Evolutionary conservation across 2,888 invertebrate genomes (phyloP).

Genomic region (Drosophila stalkeri): DNA sequence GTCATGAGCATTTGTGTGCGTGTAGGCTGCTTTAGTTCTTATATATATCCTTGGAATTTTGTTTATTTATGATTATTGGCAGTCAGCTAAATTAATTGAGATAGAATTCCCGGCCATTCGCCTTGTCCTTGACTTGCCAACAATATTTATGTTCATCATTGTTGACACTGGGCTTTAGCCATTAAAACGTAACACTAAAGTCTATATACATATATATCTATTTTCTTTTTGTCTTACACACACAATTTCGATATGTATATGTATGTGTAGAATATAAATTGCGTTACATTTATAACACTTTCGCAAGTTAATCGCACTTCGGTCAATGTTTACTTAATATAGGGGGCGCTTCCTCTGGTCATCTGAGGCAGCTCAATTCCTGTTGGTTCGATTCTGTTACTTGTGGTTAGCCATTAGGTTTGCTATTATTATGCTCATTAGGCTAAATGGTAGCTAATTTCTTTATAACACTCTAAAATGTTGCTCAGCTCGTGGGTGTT

Average conservation of each 20-base stretch:
- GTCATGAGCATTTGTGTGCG: constrained; percentile 27
- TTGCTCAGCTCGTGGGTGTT: constrained; percentile 47
- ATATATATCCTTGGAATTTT: constrained; percentile 40
- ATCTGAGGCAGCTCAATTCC: constrained; percentile 16
- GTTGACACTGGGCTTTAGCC: constrained; percentile 45
- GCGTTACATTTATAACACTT: constrained; percentile 74
- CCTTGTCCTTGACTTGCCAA: constrained; percentile 43
- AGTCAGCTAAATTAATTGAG: constrained; percentile 70
- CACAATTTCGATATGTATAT: constrained; percentile 10
- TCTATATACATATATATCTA: constrained; percentile 18
- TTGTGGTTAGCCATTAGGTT: constrained; percentile 62
- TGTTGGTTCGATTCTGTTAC: constrained; percentile 16
- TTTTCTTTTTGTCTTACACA: constrained; percentile 6
- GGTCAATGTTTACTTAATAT: constrained; percentile 77
- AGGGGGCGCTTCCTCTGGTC: constrained; percentile 30
- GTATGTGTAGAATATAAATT: constrained; percentile 50
- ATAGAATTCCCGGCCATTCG: constrained; percentile 36
- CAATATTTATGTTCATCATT: constrained; percentile 58
- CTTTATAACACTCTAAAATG: constrained; percentile 78
- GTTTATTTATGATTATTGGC: constrained; percentile 77
- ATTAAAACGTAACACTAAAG: constrained; percentile 21
- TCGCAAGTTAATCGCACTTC: constrained; percentile 73
- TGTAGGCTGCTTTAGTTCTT: constrained; percentile 11
- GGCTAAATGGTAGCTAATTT: constrained; percentile 76
- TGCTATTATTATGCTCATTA: constrained; percentile 75